Conservation (phyloP, 2,113 vertebrate genomes). For the Zosterops hypoxanthus region DNA sequence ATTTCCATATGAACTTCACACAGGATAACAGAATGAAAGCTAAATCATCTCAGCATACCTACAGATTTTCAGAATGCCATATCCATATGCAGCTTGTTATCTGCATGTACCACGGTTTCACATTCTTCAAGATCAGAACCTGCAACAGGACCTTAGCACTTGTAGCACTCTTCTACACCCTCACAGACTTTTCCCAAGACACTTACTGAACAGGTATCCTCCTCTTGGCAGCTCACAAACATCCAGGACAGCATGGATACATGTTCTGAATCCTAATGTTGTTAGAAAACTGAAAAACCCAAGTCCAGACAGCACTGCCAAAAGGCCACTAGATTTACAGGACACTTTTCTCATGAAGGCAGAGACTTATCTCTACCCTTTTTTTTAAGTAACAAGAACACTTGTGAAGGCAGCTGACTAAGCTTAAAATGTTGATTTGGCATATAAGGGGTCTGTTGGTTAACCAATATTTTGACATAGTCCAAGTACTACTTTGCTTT, state of each 20-base stretch:
- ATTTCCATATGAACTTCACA: slow-evolving; percentile 16
- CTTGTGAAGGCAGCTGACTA: neutral
- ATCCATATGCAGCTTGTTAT: neutral
- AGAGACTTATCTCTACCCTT: neutral
- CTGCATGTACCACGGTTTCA: neutral
- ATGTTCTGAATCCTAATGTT: neutral
- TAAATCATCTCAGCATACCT: neutral
- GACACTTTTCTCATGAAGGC: neutral
- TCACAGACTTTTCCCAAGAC: neutral
- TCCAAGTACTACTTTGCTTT: neutral
- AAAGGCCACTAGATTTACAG: neutral
- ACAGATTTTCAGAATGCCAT: neutral
- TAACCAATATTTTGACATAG: neutral
- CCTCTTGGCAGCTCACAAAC: neutral
- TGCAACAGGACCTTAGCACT: neutral
- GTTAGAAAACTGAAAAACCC: neutral
- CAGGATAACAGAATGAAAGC: neutral
- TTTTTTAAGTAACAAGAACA: neutral
- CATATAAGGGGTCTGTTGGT: neutral
- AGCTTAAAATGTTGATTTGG: neutral
- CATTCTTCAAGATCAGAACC: neutral
- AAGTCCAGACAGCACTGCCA: neutral
- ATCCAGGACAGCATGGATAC: neutral
- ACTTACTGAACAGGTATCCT: neutral
- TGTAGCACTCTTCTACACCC: neutral